Percentiles rank a stretch among this genome's conserved stretches.
phyloP scores from a whole-genome alignment of 2,888 invertebrate species.

The Watsonalla binaria region DNA sequence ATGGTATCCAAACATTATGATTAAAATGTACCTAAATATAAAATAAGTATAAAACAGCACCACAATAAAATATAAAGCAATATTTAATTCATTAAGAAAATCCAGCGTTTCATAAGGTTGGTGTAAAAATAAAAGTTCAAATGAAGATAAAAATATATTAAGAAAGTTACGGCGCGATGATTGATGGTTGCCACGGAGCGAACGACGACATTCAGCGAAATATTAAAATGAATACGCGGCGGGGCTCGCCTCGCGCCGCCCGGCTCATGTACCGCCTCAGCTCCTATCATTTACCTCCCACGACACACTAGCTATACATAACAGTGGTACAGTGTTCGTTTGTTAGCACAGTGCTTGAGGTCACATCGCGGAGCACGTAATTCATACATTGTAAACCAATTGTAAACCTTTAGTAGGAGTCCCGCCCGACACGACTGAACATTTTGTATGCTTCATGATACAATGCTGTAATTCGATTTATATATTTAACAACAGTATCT shows the following conservation, averaged over 20 bases:
- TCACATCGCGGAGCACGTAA: too few species aligned
- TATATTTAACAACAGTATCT: not conserved
- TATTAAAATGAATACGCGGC: conserved; percentile 19
- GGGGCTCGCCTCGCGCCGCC: not conserved
- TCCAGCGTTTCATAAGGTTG: not conserved
- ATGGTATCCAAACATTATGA: too few species aligned
- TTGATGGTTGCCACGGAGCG: conserved; percentile 16
- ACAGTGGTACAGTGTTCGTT: too few species aligned
- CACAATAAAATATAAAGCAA: not conserved
- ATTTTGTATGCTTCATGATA: not conserved
- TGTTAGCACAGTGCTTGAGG: too few species aligned
- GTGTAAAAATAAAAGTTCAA: conserved; percentile 15
- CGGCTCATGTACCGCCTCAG: not conserved
- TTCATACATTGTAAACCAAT: too few species aligned
- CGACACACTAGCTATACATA: not conserved
- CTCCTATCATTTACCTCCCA: not conserved
- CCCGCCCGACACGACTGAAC: not conserved
- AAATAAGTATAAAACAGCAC: too few species aligned
- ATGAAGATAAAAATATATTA: conserved; percentile 25
- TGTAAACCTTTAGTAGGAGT: too few species aligned
- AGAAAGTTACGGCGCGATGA: conserved; percentile 20
- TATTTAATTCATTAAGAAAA: not conserved
- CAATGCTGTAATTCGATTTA: not conserved
- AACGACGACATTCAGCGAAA: conserved; percentile 16
- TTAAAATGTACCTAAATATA: too few species aligned